These are phyloP conservation scores for Eulemur coronatus DNA, from an alignment of 2,797 vertebrate species.

Conservation along the genomic window DNA sequence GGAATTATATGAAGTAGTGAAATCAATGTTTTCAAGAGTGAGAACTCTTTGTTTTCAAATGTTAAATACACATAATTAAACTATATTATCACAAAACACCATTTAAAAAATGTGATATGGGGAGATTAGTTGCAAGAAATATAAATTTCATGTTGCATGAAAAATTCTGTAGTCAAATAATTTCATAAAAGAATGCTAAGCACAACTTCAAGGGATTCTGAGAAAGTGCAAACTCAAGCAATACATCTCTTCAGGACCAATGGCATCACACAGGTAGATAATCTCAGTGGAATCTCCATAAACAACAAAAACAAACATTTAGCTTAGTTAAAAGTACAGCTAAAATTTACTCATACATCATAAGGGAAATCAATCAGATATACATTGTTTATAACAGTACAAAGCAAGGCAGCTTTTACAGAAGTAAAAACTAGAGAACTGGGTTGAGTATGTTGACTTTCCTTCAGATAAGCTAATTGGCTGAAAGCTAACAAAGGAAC, in stretches of 20 bases:
- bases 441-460: neutral
- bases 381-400: neutral
- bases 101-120: neutral
- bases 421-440: neutral
- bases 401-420: neutral
- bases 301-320: neutral
- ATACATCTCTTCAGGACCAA: neutral
- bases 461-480: neutral
- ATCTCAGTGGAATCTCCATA: neutral
- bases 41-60: neutral
- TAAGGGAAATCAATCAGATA: neutral
- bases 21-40: neutral
- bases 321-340: neutral
- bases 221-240: neutral
- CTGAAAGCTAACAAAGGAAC: neutral
- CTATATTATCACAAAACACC: neutral
- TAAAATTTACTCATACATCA: neutral
- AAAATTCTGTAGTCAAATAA: neutral
- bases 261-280: neutral
- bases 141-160: neutral
- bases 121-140: neutral
- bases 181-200: neutral
- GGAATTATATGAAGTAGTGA: neutral
- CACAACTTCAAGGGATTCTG: neutral
- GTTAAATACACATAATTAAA: neutral